Evolutionary conservation across 2,797 vertebrate genomes (phyloP).

Genomic region (Geotrypetes seraphini): DNA sequence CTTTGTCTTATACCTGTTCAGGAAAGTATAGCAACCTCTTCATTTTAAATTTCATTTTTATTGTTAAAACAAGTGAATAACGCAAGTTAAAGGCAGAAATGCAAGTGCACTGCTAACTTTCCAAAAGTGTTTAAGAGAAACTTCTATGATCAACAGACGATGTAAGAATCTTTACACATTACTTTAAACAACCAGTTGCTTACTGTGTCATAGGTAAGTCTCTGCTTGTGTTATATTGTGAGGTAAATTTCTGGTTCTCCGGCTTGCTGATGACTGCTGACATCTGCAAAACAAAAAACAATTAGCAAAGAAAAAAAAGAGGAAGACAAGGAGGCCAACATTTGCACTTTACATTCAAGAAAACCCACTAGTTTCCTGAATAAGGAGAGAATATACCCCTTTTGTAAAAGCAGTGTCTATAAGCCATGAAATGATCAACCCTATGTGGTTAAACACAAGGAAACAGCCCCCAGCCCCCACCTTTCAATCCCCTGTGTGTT

Average conservation of each 20-base stretch:
- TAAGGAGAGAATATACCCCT: constrained; percentile 35
- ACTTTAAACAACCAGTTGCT: constrained; percentile 40
- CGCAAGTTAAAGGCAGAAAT: too few relatives aligned
- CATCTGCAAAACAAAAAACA: constrained; percentile 51
- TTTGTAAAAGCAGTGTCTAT: constrained; percentile 29
- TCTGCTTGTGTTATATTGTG: constrained; percentile 59
- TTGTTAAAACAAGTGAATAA: too few relatives aligned
- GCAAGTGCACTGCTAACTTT: too few relatives aligned
- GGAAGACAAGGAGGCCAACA: constrained; percentile 22
- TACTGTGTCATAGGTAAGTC: constrained; percentile 57
- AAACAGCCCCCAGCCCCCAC: constrained; percentile 14
- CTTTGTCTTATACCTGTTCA: too few relatives aligned
- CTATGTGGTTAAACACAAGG: constrained; percentile 42
- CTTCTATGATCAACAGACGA: too few relatives aligned
- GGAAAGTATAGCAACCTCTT: too few relatives aligned
- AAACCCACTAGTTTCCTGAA: constrained; percentile 42
- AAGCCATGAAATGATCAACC: constrained; percentile 31
- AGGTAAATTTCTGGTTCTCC: constrained; percentile 62
- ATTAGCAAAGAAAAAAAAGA: constrained; percentile 18
- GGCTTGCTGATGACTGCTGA: constrained; percentile 60
- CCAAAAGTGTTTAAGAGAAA: too few relatives aligned
- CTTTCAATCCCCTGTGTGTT: background rate
- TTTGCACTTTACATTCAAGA: constrained; percentile 24
- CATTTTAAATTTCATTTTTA: too few relatives aligned
- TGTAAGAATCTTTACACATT: constrained; percentile 6